Base-by-base conservation (phyloP, 1,140 invertebrate species). In the Magallana angulata region DNA sequence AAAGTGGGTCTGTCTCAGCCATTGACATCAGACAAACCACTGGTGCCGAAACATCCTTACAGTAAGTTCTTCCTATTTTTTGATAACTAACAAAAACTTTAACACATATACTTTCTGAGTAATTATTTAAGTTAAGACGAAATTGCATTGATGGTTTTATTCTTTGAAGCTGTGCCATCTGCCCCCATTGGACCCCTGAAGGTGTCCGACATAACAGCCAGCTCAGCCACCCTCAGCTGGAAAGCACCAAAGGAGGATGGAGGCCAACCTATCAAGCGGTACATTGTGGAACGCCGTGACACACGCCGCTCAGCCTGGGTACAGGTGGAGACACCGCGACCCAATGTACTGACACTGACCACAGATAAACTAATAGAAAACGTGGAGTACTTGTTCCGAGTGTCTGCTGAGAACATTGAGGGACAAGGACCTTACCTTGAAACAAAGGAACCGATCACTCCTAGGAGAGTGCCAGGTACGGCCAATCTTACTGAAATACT, bases 31-130 rank as follows among this genome's bases (percentile, higher is more conserved):
- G 95, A 96, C 92, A 96, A 93, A 81, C 86, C 97, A 9, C 97
- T 99, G 85, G 97, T 98, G 1, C 98, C 98, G 48, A 99, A 99
- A 94, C 98, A 99, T 96, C 98, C 98, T 56, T 99, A 97, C 94
- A 97, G 96, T 90, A 97, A 97, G 94, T 89, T 36, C 36, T 64
- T 18, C 18, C 16, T n/a, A 62, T 30, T 36, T 85, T 9, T 84
- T 16, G 5, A 30, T 0, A 11, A 7, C 18, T 12, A 30, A 64
- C 58, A 7, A 48, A 48, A 48, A 48, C 36, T 48, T 4, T 48
- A 48, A 2, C 36, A 48, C 5, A 5, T 48, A 4, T 48, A 48
- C 36, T 48, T 48, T 48, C 24, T 48, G 36, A 48, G 24, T 24
- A 24, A 48, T 48, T 48, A 48, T 48, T 48, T 48, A 4, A 48